A percentile compares a stretch with the other conserved stretches of the same genome.
phyloP scores from a whole-genome alignment of 2,888 invertebrate species.

The Arrhopalites spinosus region DNA sequence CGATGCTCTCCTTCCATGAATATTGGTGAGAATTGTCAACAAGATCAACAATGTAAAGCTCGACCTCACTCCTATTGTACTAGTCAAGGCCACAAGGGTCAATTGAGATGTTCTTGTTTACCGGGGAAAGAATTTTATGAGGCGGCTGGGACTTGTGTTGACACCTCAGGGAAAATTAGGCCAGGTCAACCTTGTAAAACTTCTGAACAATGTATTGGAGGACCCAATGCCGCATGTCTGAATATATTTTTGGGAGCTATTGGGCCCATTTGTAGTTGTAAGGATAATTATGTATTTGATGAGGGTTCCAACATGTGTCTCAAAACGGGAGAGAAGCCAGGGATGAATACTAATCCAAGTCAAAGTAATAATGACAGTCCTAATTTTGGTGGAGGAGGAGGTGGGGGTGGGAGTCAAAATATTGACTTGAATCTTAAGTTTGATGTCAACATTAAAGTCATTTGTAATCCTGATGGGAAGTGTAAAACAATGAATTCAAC shows the following conservation, averaged over 20 bases:
- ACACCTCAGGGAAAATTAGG: background rate
- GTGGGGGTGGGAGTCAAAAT: background rate
- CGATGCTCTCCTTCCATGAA: background rate
- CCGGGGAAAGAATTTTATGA: constrained; percentile 15
- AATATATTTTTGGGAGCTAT: constrained; percentile 18
- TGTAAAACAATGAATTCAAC: constrained; percentile 15
- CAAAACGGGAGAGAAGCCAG: background rate
- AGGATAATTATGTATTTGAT: constrained; percentile 12
- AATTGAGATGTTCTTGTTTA: constrained; percentile 11
- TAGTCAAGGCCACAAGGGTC: background rate
- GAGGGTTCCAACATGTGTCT: background rate
- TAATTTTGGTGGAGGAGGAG: background rate
- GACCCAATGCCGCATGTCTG: background rate
- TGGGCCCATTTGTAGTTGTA: constrained; percentile 25
- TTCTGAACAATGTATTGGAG: constrained; percentile 17
- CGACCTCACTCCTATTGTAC: constrained; percentile 23
- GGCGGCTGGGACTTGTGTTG: constrained; percentile 13
- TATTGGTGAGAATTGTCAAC: constrained; percentile 23
- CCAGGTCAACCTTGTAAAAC: constrained; percentile 26
- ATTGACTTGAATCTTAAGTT: constrained; percentile 19
- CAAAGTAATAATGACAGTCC: background rate
- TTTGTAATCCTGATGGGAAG: background rate
- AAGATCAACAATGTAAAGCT: constrained; percentile 27
- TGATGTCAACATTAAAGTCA: constrained; percentile 12
- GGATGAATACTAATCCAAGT: background rate